Evolutionary conservation across 2,797 vertebrate species (phyloP), one percentile per base, ranked within the genome.

Genomic region (Trichosurus vulpecula): DNA sequence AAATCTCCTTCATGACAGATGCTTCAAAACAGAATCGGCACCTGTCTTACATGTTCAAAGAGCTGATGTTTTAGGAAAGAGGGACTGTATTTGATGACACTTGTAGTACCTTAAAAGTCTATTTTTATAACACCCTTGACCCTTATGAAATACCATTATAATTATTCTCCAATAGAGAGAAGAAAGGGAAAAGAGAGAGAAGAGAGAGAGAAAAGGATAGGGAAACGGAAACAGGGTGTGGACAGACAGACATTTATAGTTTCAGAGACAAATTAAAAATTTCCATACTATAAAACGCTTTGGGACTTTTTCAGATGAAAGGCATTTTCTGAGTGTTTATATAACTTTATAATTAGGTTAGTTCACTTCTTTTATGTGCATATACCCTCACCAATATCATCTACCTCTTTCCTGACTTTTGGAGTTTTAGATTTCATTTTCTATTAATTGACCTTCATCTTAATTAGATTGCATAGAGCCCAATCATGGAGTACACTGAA

Each of bases 301-400:
- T 97, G 98, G 98, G 97, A 97, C 95, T 94, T 97, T 95, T 93
- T 93, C 94, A 97, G 97, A 97, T 98, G 98, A 98, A 98, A 98
- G 96, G 89, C 96, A 94, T 91, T 97, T 97, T 98, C 95, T 96
- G 94, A 91, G 56, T 98, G 96, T 98, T 97, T 96, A 94, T 97
- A 30, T 94, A 98, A 97, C 92, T 97, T 97, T 95, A 95, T 98
- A 98, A 97, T 98, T 96, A 97, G 96, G 94, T 97, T 96, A 95
- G 94, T 97, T 94, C 90, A 90, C 92, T 97, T 94, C 97, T 98
- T 96, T 97, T 96, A 97, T 97, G 96, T 96, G 94, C 96, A 96
- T 61, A 96, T 87, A 96, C 74, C 92, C 94, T 92, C 91, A 90
- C 95, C 54, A 35, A 94, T 96, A 92, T 97, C 93, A 29, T 92